phyloP scores from a whole-genome alignment of 2,797 vertebrate genomes.

The Cossypha niveicapilla region DNA sequence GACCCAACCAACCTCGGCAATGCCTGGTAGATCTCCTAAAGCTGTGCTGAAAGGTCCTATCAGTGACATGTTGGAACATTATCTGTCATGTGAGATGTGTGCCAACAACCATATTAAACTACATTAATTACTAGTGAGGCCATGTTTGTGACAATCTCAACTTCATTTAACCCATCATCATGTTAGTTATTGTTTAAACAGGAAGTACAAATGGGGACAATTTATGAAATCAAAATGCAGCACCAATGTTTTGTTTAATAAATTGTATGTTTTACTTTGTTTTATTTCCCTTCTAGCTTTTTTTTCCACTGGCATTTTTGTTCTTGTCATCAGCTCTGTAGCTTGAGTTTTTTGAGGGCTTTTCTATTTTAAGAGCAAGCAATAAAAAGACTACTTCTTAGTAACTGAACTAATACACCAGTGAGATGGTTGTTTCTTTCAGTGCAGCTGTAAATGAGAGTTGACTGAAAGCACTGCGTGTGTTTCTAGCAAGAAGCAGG shows the following conservation, averaged over 20 bases:
- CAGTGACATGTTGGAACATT: slow-evolving; percentile 75
- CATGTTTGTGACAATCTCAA: slow-evolving; percentile 61
- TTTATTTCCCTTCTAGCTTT: background rate
- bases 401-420: background rate
- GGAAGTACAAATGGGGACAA: slow-evolving; percentile 60
- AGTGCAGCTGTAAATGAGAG: background rate
- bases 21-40: slow-evolving; percentile 74
- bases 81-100: slow-evolving; percentile 76
- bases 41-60: slow-evolving; percentile 75
- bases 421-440: background rate
- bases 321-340: background rate
- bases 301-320: background rate
- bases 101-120: slow-evolving; percentile 73
- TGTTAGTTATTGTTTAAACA: slow-evolving; percentile 66
- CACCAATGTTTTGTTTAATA: slow-evolving; percentile 38
- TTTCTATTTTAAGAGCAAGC: background rate
- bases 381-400: background rate
- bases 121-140: slow-evolving; percentile 67
- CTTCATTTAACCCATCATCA: slow-evolving; percentile 64
- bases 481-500: background rate
- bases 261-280: background rate
- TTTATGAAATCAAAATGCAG: slow-evolving; percentile 47
- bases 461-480: background rate
- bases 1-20: slow-evolving; percentile 74
- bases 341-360: background rate